Percentiles rank a stretch among this genome's conserved stretches.
These are phyloP conservation scores for Trissolcus brochymenae DNA, from an alignment of 2,888 invertebrate genomes.

Conservation along the genomic window DNA sequence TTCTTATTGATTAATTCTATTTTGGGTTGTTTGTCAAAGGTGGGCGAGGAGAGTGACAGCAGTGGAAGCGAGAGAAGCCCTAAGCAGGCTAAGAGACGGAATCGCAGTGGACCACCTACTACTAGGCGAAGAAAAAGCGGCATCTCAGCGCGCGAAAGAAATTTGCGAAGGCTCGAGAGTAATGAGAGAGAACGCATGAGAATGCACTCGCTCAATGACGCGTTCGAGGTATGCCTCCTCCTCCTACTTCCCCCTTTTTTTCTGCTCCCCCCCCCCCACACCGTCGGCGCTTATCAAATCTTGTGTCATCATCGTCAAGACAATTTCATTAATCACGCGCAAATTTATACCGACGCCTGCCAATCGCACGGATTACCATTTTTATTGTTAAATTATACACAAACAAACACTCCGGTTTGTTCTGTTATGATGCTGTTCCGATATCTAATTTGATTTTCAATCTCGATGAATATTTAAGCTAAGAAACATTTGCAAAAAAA, in stretches of 20 bases:
- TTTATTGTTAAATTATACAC: slow-evolving; percentile 2
- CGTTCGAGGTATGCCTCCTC: slow-evolving; percentile 86
- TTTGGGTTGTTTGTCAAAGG: slow-evolving; percentile 63
- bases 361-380: slow-evolving; percentile 2
- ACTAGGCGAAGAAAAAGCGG: slow-evolving; percentile 84
- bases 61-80: slow-evolving; percentile 74
- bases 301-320: slow-evolving; percentile 8
- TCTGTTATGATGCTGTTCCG: neutral
- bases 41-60: slow-evolving; percentile 75
- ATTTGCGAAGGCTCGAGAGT: slow-evolving; percentile 90
- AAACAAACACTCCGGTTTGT: neutral
- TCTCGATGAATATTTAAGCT: neutral
- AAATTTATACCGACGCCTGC: slow-evolving; percentile 1
- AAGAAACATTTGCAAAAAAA: no score
- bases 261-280: neutral
- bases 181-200: slow-evolving; percentile 94
- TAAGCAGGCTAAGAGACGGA: slow-evolving; percentile 74
- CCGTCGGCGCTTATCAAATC: slow-evolving; percentile 10
- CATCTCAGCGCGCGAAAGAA: slow-evolving; percentile 89
- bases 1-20: slow-evolving; percentile 49
- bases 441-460: slow-evolving; percentile 3
- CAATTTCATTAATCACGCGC: slow-evolving; percentile 32
- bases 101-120: slow-evolving; percentile 71
- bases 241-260: neutral
- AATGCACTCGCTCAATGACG: slow-evolving; percentile 94